phyloP scores from a whole-genome alignment of 2,113 vertebrate genomes.

The Syrrhaptes paradoxus region DNA sequence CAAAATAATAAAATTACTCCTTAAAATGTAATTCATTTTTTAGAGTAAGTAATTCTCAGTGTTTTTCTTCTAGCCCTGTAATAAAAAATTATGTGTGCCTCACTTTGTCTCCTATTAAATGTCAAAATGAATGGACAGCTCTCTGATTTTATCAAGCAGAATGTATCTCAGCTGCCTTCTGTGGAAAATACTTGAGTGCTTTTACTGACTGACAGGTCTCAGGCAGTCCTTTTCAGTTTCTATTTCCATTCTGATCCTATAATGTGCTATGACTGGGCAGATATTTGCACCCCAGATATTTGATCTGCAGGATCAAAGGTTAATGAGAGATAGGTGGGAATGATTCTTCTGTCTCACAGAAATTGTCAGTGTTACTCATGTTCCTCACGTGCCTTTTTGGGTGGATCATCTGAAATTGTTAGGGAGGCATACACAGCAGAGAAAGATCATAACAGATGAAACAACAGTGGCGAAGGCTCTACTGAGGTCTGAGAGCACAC shows the following conservation, averaged over 20 bases:
- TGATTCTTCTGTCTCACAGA: not conserved
- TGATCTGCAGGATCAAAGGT: not conserved
- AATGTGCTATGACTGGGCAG: not conserved
- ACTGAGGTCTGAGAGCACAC: not conserved
- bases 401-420: not conserved
- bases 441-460: not conserved
- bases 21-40: not conserved
- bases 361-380: not conserved
- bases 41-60: not conserved
- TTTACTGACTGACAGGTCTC: not conserved
- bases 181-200: not conserved
- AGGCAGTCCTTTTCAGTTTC: not conserved
- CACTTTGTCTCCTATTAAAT: conserved; percentile 1
- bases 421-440: not conserved
- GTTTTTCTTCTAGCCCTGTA: not conserved
- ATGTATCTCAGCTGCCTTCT: not conserved
- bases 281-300: not conserved
- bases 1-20: not conserved
- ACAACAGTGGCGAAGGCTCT: not conserved
- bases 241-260: not conserved
- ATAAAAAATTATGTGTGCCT: not conserved
- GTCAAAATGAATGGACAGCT: not conserved
- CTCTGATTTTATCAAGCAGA: conserved; percentile 8
- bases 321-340: not conserved
- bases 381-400: not conserved